Base-by-base conservation (phyloP, 2,888 invertebrate species). In the Abscondita cerata region DNA sequence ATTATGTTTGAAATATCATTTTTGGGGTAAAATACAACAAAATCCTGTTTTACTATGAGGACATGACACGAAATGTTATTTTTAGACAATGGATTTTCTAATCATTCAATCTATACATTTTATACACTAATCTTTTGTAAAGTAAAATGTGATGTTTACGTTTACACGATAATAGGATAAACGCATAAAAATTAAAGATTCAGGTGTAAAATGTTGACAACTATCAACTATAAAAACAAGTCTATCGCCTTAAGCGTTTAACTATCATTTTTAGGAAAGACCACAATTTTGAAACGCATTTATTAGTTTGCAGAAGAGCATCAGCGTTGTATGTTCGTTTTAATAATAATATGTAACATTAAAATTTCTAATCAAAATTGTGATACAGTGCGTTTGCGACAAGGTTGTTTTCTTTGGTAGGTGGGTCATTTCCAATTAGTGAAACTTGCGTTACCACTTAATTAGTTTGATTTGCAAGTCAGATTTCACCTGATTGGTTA, bases 401-500 rank as follows among this genome's bases (percentile, higher is more conserved):
- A 41, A 18, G 13, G 9, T 41, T 41, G 8, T 41, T 36, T 36
- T 9, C 5, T 31, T 16, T 44, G 18, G 44, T 44, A 18, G 16
- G 44, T 44, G 44, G 19, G 5, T 11, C 19, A 16, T 18, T 44
- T n/a, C 16, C 44, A 44, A 48, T 48, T 48, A 48, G 47, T 31
- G 47, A 48, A 44, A 44, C 44, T 44, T 44, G 44, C 44, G 18
- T 44, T 44, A 18, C 44, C 18, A 44, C 18, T 44, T 44, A 44
- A 44, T 44, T 44, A 36, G 36, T 41, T 16, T 11, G 18, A 44
- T 44, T 44, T 44, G 44, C 44, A 44, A 44, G 11, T 18, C 6
- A 48, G 25, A 19, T 40, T 44, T 15, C 31, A 54, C 62, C 34
- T 62, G 58, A 69, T 68, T 69, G 69, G 67, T 58, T 52, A 66